A percentile compares a stretch with the other conserved stretches of the same genome.
Conservation (phyloP, 2,888 invertebrate species). For the Pteria penguin region DNA sequence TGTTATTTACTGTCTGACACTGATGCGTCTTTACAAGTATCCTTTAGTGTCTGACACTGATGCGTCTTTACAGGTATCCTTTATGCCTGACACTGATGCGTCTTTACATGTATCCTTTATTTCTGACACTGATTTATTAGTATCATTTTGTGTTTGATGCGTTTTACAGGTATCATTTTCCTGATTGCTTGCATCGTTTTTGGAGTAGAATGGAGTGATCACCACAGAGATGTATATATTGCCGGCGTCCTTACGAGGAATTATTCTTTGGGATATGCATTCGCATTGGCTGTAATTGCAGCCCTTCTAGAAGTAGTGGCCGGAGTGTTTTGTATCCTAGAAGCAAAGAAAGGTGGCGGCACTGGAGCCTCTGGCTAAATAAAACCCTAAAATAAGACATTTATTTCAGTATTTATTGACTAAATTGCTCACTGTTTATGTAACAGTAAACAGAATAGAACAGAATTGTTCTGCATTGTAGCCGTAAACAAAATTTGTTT, state of each 20-base stretch:
- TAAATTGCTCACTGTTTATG: no score
- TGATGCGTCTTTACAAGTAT: no score
- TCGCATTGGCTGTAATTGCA: conserved; percentile 56
- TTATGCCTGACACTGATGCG: no score
- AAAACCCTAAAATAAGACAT: no score
- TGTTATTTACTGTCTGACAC: no score
- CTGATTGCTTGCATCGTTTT: conserved; percentile 60
- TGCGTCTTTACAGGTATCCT: no score
- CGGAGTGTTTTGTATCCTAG: conserved; percentile 52
- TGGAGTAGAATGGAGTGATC: conserved; percentile 50
- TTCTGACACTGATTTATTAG: background rate
- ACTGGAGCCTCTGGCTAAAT: conserved; percentile 14
- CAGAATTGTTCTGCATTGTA: no score
- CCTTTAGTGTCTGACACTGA: no score
- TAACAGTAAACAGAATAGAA: no score
- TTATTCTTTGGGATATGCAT: conserved; percentile 53
- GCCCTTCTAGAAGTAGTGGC: conserved; percentile 52
- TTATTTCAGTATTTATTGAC: no score
- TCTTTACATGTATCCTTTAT: no score
- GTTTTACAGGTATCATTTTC: conserved; percentile 52
- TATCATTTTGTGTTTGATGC: background rate
- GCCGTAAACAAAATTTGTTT: no score
- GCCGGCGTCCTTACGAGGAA: conserved; percentile 1
- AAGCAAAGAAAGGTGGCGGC: conserved; percentile 30
- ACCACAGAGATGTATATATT: conserved; percentile 35